These are phyloP conservation scores for Tokudaia tokunoshimensis DNA, from an alignment of 2,797 vertebrate species.

Conservation along the genomic window DNA sequence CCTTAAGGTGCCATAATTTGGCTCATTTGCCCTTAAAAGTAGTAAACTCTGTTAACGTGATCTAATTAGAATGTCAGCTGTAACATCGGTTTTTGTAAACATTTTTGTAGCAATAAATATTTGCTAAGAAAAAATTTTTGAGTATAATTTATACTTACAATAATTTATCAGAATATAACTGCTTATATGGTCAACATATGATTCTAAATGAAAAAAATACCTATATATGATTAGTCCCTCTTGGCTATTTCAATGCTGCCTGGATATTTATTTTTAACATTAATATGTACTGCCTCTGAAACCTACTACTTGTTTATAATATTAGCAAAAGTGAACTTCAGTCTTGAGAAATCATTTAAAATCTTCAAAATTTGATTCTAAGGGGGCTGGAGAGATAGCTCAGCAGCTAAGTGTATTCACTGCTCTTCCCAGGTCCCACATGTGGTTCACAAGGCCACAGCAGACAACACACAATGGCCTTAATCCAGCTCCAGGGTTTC, in stretches of 20 bases:
- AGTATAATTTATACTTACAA: not conserved
- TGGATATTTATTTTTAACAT: not conserved
- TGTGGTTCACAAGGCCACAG: not conserved
- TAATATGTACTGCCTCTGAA: not conserved
- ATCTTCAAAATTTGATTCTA: not conserved
- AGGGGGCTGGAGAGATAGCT: not conserved
- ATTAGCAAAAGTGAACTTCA: not conserved
- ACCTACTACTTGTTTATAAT: not conserved
- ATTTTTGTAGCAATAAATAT: not conserved
- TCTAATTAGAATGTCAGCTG: not conserved
- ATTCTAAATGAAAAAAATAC: constrained; percentile 12
- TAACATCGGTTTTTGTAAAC: not conserved
- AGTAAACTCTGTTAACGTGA: not conserved
- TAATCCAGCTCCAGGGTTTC: not conserved
- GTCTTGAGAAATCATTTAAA: constrained; percentile 27
- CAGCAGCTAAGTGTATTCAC: too few species aligned
- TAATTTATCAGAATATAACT: not conserved
- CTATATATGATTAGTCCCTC: not conserved
- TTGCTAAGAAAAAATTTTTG: not conserved
- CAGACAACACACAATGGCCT: not conserved
- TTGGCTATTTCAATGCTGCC: not conserved
- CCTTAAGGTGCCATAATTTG: not conserved
- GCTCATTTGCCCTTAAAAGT: not conserved
- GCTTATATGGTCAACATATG: not conserved
- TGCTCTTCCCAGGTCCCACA: too few species aligned